Evolutionary conservation across 2,113 vertebrate species (phyloP), one percentile per base, ranked within the genome.

Genomic region (Micronycteris hirsuta): DNA sequence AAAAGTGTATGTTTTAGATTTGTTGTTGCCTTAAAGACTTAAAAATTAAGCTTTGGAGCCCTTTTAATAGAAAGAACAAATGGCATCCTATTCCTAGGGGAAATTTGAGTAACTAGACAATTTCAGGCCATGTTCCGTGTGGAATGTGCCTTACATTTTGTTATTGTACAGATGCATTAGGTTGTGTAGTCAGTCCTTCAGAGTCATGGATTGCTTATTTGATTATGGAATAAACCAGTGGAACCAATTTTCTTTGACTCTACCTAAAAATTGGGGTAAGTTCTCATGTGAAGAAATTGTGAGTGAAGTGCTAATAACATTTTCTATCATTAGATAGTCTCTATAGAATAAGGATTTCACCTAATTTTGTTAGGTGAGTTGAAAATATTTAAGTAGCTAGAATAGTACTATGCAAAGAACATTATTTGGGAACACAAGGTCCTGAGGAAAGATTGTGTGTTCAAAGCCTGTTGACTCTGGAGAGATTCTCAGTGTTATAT

Each of bases 1-100:
- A 63, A 63, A 81, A 92, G 67, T 45, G 52, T 71, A 84, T 74
- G 49, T 45, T 95, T 94, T 83, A 86, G 31, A 71, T 95, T 95
- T 90, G 43, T 87, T 63, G 19, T 91, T 86, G 33, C 33, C 24
- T 90, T 54, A 67, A 96, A 85, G 81, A 71, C 56, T 87, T 86
- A 70, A 89, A 70, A 58, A 9, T 82, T 77, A 65, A 93, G 41
- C 31, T 86, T 70, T 91, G 54, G 13, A 28, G 82, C 28, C 24
- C 65, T 78, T 92, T 74, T 54, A 74, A 56, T 73, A 45, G 63
- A 56, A 87, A 61, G 36, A 88, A 65, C 38, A 95, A 89, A 80
- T 63, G 56, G 65, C 31, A 41, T 91, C 16, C 28, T 61, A 45
- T 84, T 83, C 56, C 36, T 86, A n/a, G 52, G 36, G 41, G 91